These are phyloP conservation scores for Drosophila meridiana DNA, from an alignment of 2,888 invertebrate species.

Conservation along the genomic window DNA sequence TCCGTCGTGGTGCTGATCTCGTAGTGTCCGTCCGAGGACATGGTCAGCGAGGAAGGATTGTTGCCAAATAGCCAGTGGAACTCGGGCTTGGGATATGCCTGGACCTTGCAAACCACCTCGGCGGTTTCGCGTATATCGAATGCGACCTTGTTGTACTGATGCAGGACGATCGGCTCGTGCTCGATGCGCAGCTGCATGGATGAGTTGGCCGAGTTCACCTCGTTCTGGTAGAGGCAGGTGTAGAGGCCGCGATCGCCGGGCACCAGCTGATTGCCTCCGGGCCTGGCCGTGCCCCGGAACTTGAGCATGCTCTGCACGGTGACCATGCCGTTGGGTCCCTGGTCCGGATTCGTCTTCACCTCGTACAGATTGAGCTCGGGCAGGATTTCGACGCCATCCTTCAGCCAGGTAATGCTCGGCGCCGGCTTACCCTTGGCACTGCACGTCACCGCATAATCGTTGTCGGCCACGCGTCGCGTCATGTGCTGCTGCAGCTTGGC, in stretches of 20 bases:
- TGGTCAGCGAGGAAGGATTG: conserved; percentile 90
- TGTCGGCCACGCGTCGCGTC: conserved; percentile 92
- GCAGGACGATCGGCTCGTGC: conserved; percentile 94
- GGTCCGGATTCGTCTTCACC: conserved; percentile 91
- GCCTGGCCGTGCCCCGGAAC: conserved; percentile 92
- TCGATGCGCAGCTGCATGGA: conserved; percentile 96
- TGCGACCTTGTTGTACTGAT: conserved; percentile 94
- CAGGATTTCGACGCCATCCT: conserved; percentile 92
- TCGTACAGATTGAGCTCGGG: conserved; percentile 92
- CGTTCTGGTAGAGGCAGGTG: conserved; percentile 94
- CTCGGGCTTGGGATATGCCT: conserved; percentile 96
- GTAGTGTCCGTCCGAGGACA: conserved; percentile 94
- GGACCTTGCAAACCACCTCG: conserved; percentile 94
- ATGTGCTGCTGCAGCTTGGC: conserved; percentile 93
- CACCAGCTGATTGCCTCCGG: conserved; percentile 90
- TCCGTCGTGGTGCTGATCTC: conserved; percentile 93
- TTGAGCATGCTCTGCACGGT: conserved; percentile 93
- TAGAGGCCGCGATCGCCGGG: conserved; percentile 95
- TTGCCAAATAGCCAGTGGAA: conserved; percentile 96
- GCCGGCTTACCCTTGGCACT: conserved; percentile 95
- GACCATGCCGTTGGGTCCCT: conserved; percentile 91
- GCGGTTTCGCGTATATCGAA: conserved; percentile 94
- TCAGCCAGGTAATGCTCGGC: conserved; percentile 93
- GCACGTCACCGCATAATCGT: conserved; percentile 92
- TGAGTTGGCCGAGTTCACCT: conserved; percentile 94